Conservation (phyloP, 2,797 vertebrate species). For the Artibeus lituratus region DNA sequence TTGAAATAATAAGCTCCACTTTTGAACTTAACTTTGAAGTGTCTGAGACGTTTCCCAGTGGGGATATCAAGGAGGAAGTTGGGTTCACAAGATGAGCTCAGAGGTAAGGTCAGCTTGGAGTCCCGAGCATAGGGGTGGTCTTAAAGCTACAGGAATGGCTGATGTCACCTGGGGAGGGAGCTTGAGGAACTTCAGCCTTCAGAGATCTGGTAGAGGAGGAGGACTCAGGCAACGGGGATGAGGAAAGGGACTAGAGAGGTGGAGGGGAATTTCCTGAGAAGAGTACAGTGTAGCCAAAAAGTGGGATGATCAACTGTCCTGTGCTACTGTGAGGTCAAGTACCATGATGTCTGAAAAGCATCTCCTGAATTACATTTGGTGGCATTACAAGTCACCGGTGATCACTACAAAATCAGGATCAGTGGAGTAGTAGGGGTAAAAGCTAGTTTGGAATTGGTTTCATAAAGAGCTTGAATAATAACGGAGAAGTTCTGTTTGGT, state of each 20-base stretch:
- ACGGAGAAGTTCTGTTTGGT: neutral
- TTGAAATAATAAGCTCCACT: neutral
- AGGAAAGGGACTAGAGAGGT: neutral
- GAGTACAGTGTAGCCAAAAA: neutral
- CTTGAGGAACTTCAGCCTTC: neutral
- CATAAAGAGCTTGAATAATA: neutral
- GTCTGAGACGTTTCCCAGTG: neutral
- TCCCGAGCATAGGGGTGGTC: neutral
- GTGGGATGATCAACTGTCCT: neutral
- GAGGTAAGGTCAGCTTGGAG: neutral
- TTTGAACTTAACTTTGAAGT: neutral
- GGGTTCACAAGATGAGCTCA: neutral
- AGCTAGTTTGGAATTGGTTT: neutral
- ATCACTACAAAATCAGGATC: neutral
- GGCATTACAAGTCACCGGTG: neutral
- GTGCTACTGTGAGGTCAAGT: neutral
- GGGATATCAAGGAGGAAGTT: neutral
- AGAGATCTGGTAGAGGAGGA: neutral
- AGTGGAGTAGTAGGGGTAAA: neutral
- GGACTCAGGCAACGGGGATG: neutral
- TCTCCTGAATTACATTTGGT: neutral
- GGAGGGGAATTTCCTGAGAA: neutral
- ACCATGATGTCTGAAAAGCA: neutral
- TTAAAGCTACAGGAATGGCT: neutral
- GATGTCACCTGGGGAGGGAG: neutral